Evolutionary conservation across 1,140 invertebrate species (phyloP), one percentile per base, ranked within the genome.

Genomic region (Drosophila dunni): DNA sequence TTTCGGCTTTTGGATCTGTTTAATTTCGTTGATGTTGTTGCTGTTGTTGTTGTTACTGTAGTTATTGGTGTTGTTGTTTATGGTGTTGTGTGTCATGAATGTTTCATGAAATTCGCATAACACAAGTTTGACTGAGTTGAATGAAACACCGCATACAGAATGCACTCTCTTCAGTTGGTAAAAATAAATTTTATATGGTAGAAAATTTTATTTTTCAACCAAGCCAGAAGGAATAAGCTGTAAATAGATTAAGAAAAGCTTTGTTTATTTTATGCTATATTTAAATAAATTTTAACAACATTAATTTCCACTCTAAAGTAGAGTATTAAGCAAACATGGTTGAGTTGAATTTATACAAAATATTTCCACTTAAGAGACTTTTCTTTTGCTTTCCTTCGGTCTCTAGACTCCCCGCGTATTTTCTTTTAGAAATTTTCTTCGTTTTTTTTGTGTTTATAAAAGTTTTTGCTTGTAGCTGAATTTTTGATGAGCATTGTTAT

Each of bases 391-490:
- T 29, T 53, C 50, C 7, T 17, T 46, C 50, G 57, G 50, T 69
- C 67, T 75, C 46, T 7, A 36, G 54, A 65, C 42, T 61, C 17
- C 58, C 58, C 38, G 17, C 67, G 44, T 48, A 29, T 71, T 68
- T 75, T 81, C 6, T 51, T 67, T 77, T 77, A 79, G 65, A 70
- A 77, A 81, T 75, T 11, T 66, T 85, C 3, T 45, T 77, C 48
- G 63, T 72, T 44, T 56, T 54, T 38, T 20, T 40, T 15, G 20
- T 40, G 24, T 71, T 75, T 69, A 42, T 63, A 89, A 89, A 89
- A 89, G 78, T 81, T 89, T 89, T 88, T 84, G 78, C 84, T 89
- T 89, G 84, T 90, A 76, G 71, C 70, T 74, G 58, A 89, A 89
- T 71, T 84, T 84, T 89, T 89, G 80, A 89, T 89, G 84, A 81